Evolutionary conservation across 2,888 invertebrate genomes (phyloP), one percentile per base, ranked within the genome.

Genomic region (Brachypterus glaber): DNA sequence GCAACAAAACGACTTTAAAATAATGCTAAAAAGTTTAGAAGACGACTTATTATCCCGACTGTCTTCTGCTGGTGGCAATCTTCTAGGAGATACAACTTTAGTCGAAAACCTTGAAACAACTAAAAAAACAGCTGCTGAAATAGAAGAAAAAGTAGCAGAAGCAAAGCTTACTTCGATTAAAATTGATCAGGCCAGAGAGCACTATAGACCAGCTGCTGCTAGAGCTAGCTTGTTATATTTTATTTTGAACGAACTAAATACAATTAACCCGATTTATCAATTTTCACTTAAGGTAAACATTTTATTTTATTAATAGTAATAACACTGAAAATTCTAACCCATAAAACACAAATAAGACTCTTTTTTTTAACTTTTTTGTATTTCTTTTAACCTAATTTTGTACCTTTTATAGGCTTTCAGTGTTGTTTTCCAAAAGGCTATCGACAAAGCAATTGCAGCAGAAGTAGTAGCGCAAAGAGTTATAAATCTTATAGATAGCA

Each of bases 1-100:
- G 55, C 95, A 95, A 62, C 95, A 96, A 64, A 96, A 96, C 63
- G 85, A 95, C 63, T 96, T 95, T 59, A 96, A 95, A 66, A 95
- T 96, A 46, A 88, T 89, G 60, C 67, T 96, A 26, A 96, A 95
- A 59, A 75, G 80, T 37, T 71, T 96, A 33, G 96, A 96, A 70
- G 95, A 96, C 63, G 91, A 92, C 61, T 71, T 96, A 9, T 69
- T 96, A 1, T 90, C 90, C 1, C 74, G 91, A 36, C 68, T 93
- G 39, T 92, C 92, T 1, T 88, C 91, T 2, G 93, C 93, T 3
- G 90, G 89, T 35, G 90, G 84, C 45, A 91, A 96, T 68, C 84
- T 96, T 57, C 70, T 96, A 26, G 93, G 90, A 9, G 95, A 96
- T 62, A 91, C 92, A 1, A 91, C 89, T 7, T 70, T 96, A 33